Evolutionary conservation across 2,113 vertebrate species (phyloP).

Genomic region (Python bivittatus): DNA sequence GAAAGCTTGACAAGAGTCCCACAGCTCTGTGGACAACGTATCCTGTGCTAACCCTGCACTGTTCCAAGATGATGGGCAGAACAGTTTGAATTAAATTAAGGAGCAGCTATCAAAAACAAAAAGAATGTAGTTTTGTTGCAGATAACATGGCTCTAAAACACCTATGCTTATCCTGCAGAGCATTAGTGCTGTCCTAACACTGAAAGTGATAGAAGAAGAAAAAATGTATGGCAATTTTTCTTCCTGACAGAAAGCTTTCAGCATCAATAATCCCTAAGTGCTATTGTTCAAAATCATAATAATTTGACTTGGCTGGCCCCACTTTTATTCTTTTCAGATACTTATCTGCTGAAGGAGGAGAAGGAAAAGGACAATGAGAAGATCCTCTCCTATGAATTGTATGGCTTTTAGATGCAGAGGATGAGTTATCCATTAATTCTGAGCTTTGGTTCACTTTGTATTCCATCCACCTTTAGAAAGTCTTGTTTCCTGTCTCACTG

Average conservation of each 20-base stretch:
- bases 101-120: constrained; percentile 34
- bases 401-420: constrained; percentile 35
- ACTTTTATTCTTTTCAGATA: constrained; percentile 47
- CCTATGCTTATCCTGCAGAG: constrained; percentile 21
- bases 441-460: constrained; percentile 19
- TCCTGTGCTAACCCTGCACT: not conserved
- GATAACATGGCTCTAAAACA: constrained; percentile 39
- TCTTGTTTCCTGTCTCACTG: constrained; percentile 30
- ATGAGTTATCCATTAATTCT: constrained; percentile 54
- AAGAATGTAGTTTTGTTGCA: constrained; percentile 30
- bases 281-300: constrained; percentile 37
- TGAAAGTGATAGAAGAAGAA: constrained; percentile 35
- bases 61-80: not conserved
- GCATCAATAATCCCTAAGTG: constrained; percentile 53
- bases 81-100: constrained; percentile 19
- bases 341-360: constrained; percentile 32
- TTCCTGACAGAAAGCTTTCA: constrained; percentile 63
- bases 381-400: not conserved
- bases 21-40: not conserved
- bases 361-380: constrained; percentile 37
- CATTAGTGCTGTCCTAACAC: constrained; percentile 21
- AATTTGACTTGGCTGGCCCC: constrained; percentile 47
- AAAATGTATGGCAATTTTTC: constrained; percentile 49
- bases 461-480: constrained; percentile 29
- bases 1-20: not conserved